These are phyloP conservation scores for Telenomus remus DNA, from an alignment of 1,140 invertebrate genomes.

Conservation along the genomic window DNA sequence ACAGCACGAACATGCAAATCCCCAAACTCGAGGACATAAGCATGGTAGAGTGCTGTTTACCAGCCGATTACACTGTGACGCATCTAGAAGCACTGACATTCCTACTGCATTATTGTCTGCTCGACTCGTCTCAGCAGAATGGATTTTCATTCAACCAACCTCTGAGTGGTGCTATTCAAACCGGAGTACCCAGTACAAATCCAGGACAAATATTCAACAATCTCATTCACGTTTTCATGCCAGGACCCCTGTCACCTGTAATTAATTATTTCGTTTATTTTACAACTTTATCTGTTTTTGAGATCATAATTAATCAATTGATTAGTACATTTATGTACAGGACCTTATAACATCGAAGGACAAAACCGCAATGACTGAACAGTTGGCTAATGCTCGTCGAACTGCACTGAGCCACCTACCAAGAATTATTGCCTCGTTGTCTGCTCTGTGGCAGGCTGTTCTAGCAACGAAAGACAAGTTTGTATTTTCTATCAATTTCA, in stretches of 20 bases:
- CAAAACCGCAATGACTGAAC: constrained; percentile 68
- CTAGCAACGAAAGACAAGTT: constrained; percentile 75
- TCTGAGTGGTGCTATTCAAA: constrained; percentile 71
- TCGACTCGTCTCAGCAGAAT: constrained; percentile 82
- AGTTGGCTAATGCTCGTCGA: constrained; percentile 81
- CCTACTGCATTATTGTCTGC: constrained; percentile 89
- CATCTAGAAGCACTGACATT: constrained; percentile 89
- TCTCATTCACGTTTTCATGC: constrained; percentile 86
- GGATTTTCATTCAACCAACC: constrained; percentile 80
- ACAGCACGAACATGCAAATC: constrained; percentile 53
- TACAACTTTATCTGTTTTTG: neutral
- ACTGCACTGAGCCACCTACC: constrained; percentile 87
- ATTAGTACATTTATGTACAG: constrained; percentile 33
- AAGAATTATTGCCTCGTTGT: constrained; percentile 86
- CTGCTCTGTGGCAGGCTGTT: constrained; percentile 87
- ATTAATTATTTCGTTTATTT: constrained; percentile 35
- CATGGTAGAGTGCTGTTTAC: constrained; percentile 73
- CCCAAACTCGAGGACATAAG: constrained; percentile 67
- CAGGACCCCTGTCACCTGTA: constrained; percentile 74
- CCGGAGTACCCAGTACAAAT: constrained; percentile 76
- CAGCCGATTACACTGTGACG: constrained; percentile 87
- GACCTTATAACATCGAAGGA: constrained; percentile 63
- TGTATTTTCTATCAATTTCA: neutral
- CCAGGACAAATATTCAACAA: constrained; percentile 87
- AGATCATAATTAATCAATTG: neutral